Evolutionary conservation across 2,113 vertebrate species (phyloP), one percentile per base, ranked within the genome.

Genomic region (Panurus biarmicus): DNA sequence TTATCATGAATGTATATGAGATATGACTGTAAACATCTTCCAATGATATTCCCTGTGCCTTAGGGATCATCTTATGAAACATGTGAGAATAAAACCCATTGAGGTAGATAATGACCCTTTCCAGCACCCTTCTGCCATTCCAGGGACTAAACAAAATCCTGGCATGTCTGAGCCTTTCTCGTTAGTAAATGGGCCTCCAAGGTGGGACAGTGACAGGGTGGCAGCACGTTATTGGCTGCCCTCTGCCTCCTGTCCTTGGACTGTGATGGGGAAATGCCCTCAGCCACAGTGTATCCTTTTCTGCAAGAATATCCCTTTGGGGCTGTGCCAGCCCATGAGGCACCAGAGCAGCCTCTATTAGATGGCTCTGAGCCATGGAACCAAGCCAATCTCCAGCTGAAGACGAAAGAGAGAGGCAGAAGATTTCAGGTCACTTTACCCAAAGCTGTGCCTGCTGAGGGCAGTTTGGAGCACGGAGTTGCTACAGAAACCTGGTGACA

Each of bases 301-400:
- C 69, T 93, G 62, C 87, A 80, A 77, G 79, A 95, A 77, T 77
- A 84, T 80, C 80, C 76, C 72, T 58, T 16, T 86, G 89, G 84
- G 64, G 33, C 61, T 61, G 40, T 82, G 91, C 91, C 91, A 91
- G 89, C 93, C 65, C 85, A 9, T 48, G 85, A 72, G 8, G 48
- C 20, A 69, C 74, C 36, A 48, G 36, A 75, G 57, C 81, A 89
- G 56, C 61, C 81, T 96, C 77, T 61, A 24, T 75, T 40, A 67
- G 77, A 20, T 91, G 81, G 92, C 89, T 89, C n/a, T 0, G 11
- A 45, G 93, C 90, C 77, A 57, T 33, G 93, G 87, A 95, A 72
- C 57, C 36, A 14, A 35, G 91, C 87, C 80, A 93, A 60, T n/a
- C 57, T 74, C 81, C n/a, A 89, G 66, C 70, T 69, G 70, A 77